Conservation (phyloP, 1,140 invertebrate genomes). For the Argopecten irradians region DNA sequence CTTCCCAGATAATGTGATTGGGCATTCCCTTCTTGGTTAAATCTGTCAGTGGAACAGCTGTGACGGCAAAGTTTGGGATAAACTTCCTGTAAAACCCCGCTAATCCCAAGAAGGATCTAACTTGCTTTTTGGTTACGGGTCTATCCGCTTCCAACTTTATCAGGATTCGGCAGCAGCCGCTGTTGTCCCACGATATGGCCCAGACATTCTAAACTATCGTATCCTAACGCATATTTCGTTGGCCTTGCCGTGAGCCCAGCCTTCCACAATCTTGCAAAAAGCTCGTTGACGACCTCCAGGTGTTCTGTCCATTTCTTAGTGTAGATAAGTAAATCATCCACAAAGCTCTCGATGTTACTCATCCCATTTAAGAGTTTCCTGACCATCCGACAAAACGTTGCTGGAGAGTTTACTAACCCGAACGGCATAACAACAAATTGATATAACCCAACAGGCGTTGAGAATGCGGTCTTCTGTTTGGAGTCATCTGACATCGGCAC, state of each 20-base stretch:
- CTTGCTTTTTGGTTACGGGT: constrained; percentile 53
- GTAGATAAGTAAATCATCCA: constrained; percentile 47
- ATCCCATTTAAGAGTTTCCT: constrained; percentile 50
- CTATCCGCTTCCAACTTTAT: constrained; percentile 37
- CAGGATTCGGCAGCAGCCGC: constrained; percentile 29
- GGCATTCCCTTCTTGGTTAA: constrained; percentile 56
- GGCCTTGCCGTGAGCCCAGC: constrained; percentile 44
- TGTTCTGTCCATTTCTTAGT: constrained; percentile 42
- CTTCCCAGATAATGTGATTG: constrained; percentile 49
- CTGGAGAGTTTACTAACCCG: constrained; percentile 58
- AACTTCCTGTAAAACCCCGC: constrained; percentile 69
- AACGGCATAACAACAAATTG: constrained; percentile 60
- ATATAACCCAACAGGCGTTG: constrained; percentile 41
- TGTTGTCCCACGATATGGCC: constrained; percentile 31
- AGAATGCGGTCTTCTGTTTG: constrained; percentile 51
- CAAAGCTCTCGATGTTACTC: constrained; percentile 56
- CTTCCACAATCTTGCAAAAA: constrained; percentile 32
- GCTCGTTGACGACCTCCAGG: constrained; percentile 25
- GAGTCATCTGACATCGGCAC: constrained; percentile 62
- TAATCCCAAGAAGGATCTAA: constrained; percentile 60
- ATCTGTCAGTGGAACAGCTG: constrained; percentile 68
- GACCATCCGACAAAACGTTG: constrained; percentile 63
- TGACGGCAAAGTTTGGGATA: constrained; percentile 69
- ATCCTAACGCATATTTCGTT: constrained; percentile 36
- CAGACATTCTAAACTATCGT: constrained; percentile 23